A percentile compares a stretch with the other conserved stretches of the same genome.
Conservation (phyloP, 2,888 invertebrate genomes). For the Ecliptopera silaceata region DNA sequence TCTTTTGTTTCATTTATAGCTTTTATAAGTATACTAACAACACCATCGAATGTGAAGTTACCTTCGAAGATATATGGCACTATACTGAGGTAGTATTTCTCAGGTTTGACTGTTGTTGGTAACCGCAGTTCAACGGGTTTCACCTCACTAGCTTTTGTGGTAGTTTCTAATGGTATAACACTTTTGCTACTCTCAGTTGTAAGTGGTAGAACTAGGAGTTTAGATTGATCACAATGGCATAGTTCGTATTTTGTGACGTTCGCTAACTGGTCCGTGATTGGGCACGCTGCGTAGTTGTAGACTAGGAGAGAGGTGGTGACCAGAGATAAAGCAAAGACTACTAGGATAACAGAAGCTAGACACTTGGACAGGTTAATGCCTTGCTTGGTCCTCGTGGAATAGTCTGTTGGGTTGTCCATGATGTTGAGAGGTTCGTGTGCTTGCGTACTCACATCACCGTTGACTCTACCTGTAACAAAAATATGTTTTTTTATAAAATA, state of each 20-base stretch:
- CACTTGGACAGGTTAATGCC: conserved; percentile 86
- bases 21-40: conserved; percentile 84
- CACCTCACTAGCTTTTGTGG: conserved; percentile 44
- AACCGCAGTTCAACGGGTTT: conserved; percentile 84
- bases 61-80: conserved; percentile 88
- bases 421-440: conserved; percentile 77
- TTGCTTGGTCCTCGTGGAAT: conserved; percentile 83
- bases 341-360: conserved; percentile 83
- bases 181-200: conserved; percentile 67
- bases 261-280: conserved; percentile 72
- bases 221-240: conserved; percentile 69
- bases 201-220: conserved; percentile 68
- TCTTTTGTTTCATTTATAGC: conserved; percentile 85
- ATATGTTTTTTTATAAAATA: too few species aligned
- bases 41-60: conserved; percentile 91
- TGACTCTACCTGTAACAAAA: conserved; percentile 65
- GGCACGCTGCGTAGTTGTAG: conserved; percentile 89
- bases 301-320: conserved; percentile 89
- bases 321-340: conserved; percentile 85
- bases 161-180: conserved; percentile 62
- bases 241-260: conserved; percentile 76
- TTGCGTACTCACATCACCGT: conserved; percentile 77
- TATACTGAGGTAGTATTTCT: conserved; percentile 87
- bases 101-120: conserved; percentile 86
- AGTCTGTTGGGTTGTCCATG: conserved; percentile 85